Conservation (phyloP, 1,140 invertebrate species). For the Leptinotarsa defecta region DNA sequence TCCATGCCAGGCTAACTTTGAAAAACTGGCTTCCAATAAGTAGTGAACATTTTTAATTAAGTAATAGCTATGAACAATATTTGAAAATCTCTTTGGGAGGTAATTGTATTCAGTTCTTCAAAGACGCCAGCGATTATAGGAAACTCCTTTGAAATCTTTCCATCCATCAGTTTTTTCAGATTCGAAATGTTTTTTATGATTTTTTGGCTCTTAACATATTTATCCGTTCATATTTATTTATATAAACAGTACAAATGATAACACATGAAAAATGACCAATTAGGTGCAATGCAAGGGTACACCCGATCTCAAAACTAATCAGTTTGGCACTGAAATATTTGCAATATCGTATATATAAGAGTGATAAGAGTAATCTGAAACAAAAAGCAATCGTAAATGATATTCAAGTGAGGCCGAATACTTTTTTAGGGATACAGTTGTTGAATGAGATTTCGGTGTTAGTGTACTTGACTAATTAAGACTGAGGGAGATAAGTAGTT, state of each 20-base stretch:
- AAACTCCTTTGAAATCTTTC: too few species aligned
- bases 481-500: background rate
- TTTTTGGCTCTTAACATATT: background rate
- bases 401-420: background rate
- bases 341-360: background rate
- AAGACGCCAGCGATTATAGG: too few species aligned
- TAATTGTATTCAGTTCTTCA: too few species aligned
- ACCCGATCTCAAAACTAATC: background rate
- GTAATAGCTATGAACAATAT: too few species aligned
- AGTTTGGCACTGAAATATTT: slow-evolving; percentile 1
- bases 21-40: too few species aligned
- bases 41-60: too few species aligned
- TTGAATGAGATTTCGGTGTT: background rate
- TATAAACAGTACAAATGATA: background rate
- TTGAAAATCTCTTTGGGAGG: too few species aligned
- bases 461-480: background rate
- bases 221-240: background rate
- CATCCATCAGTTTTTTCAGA: too few species aligned
- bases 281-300: slow-evolving; percentile 1
- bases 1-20: too few species aligned
- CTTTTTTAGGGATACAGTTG: background rate
- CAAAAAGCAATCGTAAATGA: background rate
- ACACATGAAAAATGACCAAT: background rate
- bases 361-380: background rate
- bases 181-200: background rate